Percentiles rank a stretch among this genome's conserved stretches.
Conservation (phyloP, 2,888 invertebrate species). For the Amitus sp. region DNA sequence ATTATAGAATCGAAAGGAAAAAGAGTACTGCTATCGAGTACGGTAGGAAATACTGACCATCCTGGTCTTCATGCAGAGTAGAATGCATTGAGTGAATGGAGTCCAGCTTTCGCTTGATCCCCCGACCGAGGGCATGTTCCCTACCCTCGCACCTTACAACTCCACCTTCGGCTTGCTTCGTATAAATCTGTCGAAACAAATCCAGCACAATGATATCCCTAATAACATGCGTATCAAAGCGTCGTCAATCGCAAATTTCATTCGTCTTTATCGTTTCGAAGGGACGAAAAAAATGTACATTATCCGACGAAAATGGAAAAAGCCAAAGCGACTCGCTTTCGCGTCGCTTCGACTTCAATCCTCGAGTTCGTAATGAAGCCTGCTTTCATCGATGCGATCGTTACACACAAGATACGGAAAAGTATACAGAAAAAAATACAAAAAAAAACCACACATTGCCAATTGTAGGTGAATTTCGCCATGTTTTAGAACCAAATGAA, state of each 20-base stretch:
- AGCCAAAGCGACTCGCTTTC: no score
- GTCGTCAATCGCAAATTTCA: not conserved
- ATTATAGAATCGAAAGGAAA: not conserved
- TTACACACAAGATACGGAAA: conserved; percentile 11
- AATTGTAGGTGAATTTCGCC: no score
- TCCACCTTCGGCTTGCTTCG: conserved; percentile 65
- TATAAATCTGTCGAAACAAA: conserved; percentile 66
- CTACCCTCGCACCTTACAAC: conserved; percentile 63
- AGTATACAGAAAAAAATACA: no score
- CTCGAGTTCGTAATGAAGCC: no score
- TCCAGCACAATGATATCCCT: conserved; percentile 61
- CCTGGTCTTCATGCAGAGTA: conserved; percentile 66
- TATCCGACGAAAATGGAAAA: no score
- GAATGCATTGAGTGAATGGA: conserved; percentile 66
- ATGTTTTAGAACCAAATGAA: conserved; percentile 38
- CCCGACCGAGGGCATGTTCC: conserved; percentile 61
- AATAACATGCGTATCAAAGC: conserved; percentile 49
- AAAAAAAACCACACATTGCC: not conserved
- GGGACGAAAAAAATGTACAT: not conserved
- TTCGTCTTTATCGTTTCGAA: not conserved
- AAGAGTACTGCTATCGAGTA: conserved; percentile 38
- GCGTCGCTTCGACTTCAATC: no score
- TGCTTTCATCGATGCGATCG: conserved; percentile 15
- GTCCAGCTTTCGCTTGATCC: conserved; percentile 66
- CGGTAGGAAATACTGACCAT: conserved; percentile 65